Base-by-base conservation (phyloP, 2,113 vertebrate genomes). In the Sylvicapra grimmia region DNA sequence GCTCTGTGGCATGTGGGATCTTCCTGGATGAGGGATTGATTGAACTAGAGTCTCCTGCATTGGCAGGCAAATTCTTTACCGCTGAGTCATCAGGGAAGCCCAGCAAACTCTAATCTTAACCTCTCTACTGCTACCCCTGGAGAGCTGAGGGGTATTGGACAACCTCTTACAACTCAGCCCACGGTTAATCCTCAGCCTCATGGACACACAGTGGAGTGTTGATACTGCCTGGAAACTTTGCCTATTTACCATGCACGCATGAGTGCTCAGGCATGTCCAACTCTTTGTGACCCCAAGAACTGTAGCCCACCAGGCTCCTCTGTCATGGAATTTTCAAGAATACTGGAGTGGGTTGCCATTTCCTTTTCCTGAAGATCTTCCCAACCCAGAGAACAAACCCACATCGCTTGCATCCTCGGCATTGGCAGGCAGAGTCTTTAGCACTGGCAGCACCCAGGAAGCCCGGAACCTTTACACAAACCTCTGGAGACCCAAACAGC, bases 181-280 rank as follows among this genome's bases (percentile, higher is more conserved):
- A 6, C 44, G 2, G 5, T 21, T 6, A 0, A 0, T n/a, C 27
- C 72, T 19, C 8, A 14, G 18, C 53, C 13, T 18, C 40, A 0
- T 1, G 11, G 25, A 3, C 13, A 21, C 47, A n/a, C 12, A 8
- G 13, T 27, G 0, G 2, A n/a, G 27, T 18, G 58, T 40, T 53
- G 33, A 16, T 6, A 12, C 33, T 29, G 11, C 58, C 56, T 54
- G n/a, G 40, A 27, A 77, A 25, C 3, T 77, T 27, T 44, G 23
- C 72, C 40, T 44, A 8, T 13, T 23, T 77, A 27, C 40, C 21
- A 27, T 27, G 0, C 23, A 44, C 14, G 40, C 72, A 27, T 27
- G 72, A 27, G 23, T 27, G 23, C 23, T 27, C 40, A 77, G 40
- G 21, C 40, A 44, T 27, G 72, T 44, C 72, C 40, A 77, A 2